These are phyloP conservation scores for Drepana arcuata DNA, from an alignment of 1,140 invertebrate species.

Conservation along the genomic window DNA sequence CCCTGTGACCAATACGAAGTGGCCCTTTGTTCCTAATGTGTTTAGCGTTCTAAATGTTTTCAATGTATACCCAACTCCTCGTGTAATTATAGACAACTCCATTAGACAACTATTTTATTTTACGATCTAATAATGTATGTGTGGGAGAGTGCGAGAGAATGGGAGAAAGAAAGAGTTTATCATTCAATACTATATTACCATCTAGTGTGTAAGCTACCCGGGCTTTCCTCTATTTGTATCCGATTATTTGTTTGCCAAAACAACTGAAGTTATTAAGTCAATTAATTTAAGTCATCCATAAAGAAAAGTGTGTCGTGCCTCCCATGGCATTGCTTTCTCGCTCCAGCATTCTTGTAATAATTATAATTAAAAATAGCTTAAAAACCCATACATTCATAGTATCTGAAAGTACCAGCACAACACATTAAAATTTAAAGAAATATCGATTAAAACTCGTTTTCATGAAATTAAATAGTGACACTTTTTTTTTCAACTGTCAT, in stretches of 20 bases:
- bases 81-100: conserved; percentile 29
- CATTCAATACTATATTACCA: conserved; percentile 39
- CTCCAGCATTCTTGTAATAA: conserved; percentile 42
- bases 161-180: conserved; percentile 27
- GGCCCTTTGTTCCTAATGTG: conserved; percentile 34
- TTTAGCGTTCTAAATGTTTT: conserved; percentile 24
- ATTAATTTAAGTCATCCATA: conserved; percentile 70
- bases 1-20: too few relatives aligned
- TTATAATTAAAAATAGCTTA: conserved; percentile 28
- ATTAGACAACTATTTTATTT: background rate
- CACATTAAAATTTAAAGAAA: conserved; percentile 38
- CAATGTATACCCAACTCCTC: conserved; percentile 25
- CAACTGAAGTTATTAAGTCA: conserved; percentile 50
- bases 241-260: conserved; percentile 12
- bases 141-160: conserved; percentile 37
- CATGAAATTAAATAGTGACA: too few relatives aligned
- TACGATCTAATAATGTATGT: conserved; percentile 3
- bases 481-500: too few relatives aligned
- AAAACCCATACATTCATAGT: conserved; percentile 34
- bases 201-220: conserved; percentile 41
- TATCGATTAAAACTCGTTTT: conserved; percentile 26
- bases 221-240: conserved; percentile 13
- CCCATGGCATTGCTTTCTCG: conserved; percentile 49
- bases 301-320: conserved; percentile 37
- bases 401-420: conserved; percentile 56